A percentile compares a stretch with the other conserved stretches of the same genome.
Conservation (phyloP, 2,113 vertebrate genomes). For the human region GRCh38 chr4:114722501-114723000, state of each 20-base stretch:
- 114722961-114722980: neutral
- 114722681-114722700: neutral
- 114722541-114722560: neutral
- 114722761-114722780: neutral
- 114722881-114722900: neutral
- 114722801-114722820: neutral
- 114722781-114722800: neutral
- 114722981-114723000: neutral
- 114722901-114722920: neutral
- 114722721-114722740: neutral
- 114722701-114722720: neutral
- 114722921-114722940: neutral
- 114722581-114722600: neutral
- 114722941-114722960: neutral
- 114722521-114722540: neutral
- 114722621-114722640: neutral
- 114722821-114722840: no score
- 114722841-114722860: neutral
- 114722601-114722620: neutral
- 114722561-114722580: neutral
- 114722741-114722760: neutral
- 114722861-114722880: neutral
- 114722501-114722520: neutral
- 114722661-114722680: neutral
- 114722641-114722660: neutral